Base-by-base conservation (phyloP, 2,888 invertebrate species). In the Oscheius myriophilus region DNA sequence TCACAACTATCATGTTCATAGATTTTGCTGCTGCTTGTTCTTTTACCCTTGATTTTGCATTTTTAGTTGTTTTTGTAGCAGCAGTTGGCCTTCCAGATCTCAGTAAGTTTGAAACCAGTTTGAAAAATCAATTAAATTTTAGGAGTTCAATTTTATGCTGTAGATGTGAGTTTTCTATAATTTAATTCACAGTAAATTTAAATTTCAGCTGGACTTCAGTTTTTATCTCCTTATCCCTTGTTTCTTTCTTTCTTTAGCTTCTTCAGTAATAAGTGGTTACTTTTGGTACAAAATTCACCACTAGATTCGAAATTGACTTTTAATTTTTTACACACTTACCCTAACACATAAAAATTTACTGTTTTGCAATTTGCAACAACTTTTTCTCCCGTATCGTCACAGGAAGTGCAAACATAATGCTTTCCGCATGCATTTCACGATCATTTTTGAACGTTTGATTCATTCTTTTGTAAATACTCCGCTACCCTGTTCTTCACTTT, bases 141-240 rank as follows among this genome's bases (percentile, higher is more conserved):
- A 25, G 23, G 52, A 14, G 11, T 18, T 21, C 3, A 7, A 43
- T 42, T 41, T 58, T 18, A 21, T 4, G 21, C 11, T 33, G 33
- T 11, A 33, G 16, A 55, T 33, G 55, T n/a, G 14, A 16, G n/a
- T 41, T 4, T 57, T 55, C 9, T 14, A 7, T n/a, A n/a, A 52
- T 52, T 52, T 21, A 25, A 12, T 52, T 52, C 4, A 21, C 6
- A 26, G 14, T 9, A 46, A 25, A 21, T 21, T n/a, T 14, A n/a
- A 25, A 43, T 26, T 25, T 23, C 49, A 46, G n/a, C 61, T 61
- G 18, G 61, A 49, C 12, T 61, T 49, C 49, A 61, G 61, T 39
- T 61, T 49, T 18, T 61, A 33, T n/a, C 23, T 61, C n/a, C 23
- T 61, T 3, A 61, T 61, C 6, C 61, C 61, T 2, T 46, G 49